Percentiles rank a stretch among this genome's conserved stretches.
phyloP scores from a whole-genome alignment of 2,888 invertebrate species.

The Lathronympha strigana region DNA sequence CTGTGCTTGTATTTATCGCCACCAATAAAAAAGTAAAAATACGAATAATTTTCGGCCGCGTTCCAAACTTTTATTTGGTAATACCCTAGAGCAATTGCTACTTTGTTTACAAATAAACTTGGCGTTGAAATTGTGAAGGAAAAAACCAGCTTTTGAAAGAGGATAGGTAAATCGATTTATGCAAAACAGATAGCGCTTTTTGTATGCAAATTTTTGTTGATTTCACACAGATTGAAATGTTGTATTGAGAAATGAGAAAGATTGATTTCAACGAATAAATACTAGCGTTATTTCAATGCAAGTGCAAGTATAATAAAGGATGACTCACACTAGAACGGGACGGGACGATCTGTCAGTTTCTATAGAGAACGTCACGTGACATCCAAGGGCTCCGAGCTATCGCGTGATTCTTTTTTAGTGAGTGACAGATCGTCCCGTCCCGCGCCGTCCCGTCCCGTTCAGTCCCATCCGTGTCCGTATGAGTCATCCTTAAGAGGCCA shows the following conservation, averaged over 20 bases:
- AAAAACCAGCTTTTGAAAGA: slow-evolving; percentile 76
- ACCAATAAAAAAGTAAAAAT: slow-evolving; percentile 58
- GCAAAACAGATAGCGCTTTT: slow-evolving; percentile 82
- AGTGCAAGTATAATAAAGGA: not conserved
- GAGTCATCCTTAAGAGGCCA: too few species aligned
- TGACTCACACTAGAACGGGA: too few species aligned
- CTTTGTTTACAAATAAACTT: slow-evolving; percentile 83
- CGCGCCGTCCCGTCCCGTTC: too few species aligned
- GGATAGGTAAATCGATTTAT: slow-evolving; percentile 83
- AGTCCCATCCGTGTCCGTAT: too few species aligned
- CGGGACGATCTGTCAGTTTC: too few species aligned
- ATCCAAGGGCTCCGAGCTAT: too few species aligned
- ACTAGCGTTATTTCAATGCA: not conserved
- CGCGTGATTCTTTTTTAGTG: too few species aligned
- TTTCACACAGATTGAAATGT: slow-evolving; percentile 81
- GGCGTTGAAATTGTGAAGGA: slow-evolving; percentile 78
- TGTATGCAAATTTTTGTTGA: slow-evolving; percentile 82
- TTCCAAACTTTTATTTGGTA: slow-evolving; percentile 78
- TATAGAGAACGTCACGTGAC: too few species aligned
- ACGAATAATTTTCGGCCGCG: slow-evolving; percentile 67
- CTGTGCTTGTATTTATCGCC: slow-evolving; percentile 55
- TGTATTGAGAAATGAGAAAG: slow-evolving; percentile 75
- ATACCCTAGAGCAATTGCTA: slow-evolving; percentile 79
- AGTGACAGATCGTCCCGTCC: too few species aligned
- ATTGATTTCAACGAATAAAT: slow-evolving; percentile 57